Conservation (phyloP, 2,113 vertebrate genomes). For the Eptatretus burgeri region DNA sequence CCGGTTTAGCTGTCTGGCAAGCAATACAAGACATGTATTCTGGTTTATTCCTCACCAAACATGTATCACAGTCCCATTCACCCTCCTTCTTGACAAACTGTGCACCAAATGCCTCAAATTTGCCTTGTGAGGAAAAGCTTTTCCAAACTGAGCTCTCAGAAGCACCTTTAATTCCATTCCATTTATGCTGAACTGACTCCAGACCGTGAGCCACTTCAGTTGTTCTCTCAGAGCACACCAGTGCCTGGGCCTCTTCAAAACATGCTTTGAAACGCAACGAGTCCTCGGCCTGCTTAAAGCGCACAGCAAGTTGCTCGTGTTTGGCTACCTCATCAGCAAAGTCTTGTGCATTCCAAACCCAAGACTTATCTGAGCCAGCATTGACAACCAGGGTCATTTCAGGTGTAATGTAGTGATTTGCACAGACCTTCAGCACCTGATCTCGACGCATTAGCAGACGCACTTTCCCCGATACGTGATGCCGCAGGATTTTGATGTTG, state of each 20-base stretch:
- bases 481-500: conserved; percentile 71
- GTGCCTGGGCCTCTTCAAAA: conserved; percentile 55
- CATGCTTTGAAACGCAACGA: conserved; percentile 56
- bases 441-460: conserved; percentile 82
- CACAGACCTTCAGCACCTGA: conserved; percentile 86
- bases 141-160: too few relatives aligned
- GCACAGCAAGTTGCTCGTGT: conserved; percentile 63
- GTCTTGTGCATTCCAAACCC: conserved; percentile 80
- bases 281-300: conserved; percentile 79
- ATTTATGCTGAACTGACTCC: too few relatives aligned
- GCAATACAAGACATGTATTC: not conserved
- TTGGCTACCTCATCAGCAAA: conserved; percentile 73
- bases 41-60: not conserved
- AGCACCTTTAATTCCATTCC: too few relatives aligned
- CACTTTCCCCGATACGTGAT: conserved; percentile 54
- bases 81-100: conserved; percentile 5
- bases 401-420: conserved; percentile 73
- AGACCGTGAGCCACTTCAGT: too few relatives aligned
- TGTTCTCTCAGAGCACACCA: conserved; percentile 12
- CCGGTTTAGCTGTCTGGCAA: not conserved
- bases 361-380: conserved; percentile 61
- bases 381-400: conserved; percentile 67
- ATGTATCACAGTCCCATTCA: not conserved
- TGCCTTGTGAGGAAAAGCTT: conserved; percentile 2
- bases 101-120: not conserved